Base-by-base conservation (phyloP, 2,113 vertebrate genomes). In the Rhipidura dahli region DNA sequence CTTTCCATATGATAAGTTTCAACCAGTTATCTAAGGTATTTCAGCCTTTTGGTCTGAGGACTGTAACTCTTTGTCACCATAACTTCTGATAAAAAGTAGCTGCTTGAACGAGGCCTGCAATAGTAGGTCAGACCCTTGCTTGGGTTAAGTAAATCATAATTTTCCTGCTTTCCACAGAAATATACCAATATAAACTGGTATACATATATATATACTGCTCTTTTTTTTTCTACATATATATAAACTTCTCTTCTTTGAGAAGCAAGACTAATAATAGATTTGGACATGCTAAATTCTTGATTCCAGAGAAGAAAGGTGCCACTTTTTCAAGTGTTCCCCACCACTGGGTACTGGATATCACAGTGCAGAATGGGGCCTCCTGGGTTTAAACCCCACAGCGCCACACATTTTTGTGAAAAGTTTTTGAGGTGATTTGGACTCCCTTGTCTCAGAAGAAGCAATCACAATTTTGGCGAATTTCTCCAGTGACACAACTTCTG, bases 171-270 rank as follows among this genome's bases (percentile, higher is more conserved):
- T 86, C 21, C 20, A 9, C 30, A 64, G 26, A 68, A 83, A 54
- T n/a, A 56, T 47, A 18, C 2, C 15, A 20, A 22, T 20, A n/a
- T 35, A 45, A 45, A 42, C 3, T 0, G 0, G 4, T 5, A n/a
- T n/a, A n/a, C n/a, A n/a, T n/a, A n/a, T n/a, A n/a, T n/a, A n/a
- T n/a, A n/a, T n/a, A n/a, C n/a, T n/a, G n/a, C n/a, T n/a, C n/a
- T n/a, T n/a, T n/a, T n/a, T n/a, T n/a, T n/a, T n/a, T n/a, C n/a
- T n/a, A n/a, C n/a, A n/a, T n/a, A n/a, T n/a, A n/a, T n/a, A n/a
- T n/a, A n/a, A n/a, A n/a, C n/a, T n/a, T n/a, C n/a, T n/a, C 11
- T 2, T 33, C 4, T 72, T 64, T 12, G 28, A 72, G 23, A 31
- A 69, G 9, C 13, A 42, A 63, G 7, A 45, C 11, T 56, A 24